A percentile compares a stretch with the other conserved stretches of the same genome.
Evolutionary conservation across 2,113 vertebrate species (phyloP).

Genomic region (Eulacestoma nigropectus): DNA sequence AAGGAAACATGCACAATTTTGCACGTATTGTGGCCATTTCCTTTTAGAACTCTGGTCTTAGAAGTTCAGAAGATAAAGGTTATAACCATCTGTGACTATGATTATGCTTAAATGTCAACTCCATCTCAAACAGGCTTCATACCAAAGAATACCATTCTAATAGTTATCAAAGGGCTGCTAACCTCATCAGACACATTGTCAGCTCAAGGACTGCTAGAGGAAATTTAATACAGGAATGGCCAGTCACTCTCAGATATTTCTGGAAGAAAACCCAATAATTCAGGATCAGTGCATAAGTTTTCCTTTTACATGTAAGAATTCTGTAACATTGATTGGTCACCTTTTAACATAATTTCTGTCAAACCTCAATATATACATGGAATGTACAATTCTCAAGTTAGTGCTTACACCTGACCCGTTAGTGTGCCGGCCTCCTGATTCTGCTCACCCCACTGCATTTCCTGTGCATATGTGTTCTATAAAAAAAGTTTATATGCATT

Average conservation of each 20-base stretch:
- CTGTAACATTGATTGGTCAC: not conserved
- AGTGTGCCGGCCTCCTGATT: not conserved
- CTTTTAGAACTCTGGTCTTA: not conserved
- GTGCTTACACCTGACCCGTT: not conserved
- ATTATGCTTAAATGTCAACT: not conserved
- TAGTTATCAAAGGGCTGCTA: not conserved
- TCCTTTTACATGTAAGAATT: not conserved
- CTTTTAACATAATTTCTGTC: not conserved
- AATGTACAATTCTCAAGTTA: not conserved
- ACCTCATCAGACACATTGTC: not conserved
- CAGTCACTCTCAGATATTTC: not conserved
- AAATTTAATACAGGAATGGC: not conserved
- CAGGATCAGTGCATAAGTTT: not conserved
- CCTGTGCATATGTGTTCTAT: accelerated
- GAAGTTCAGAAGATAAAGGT: not conserved
- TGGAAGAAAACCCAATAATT: not conserved
- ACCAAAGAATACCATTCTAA: not conserved
- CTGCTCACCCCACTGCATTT: not conserved
- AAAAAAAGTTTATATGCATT: not conserved
- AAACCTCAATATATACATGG: accelerated
- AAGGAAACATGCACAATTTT: not conserved
- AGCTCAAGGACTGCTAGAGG: not conserved
- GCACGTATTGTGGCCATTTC: not conserved
- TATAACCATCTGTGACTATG: not conserved
- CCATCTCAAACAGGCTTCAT: not conserved